Base-by-base conservation (phyloP, 2,113 vertebrate species). In the Steatornis caripensis region DNA sequence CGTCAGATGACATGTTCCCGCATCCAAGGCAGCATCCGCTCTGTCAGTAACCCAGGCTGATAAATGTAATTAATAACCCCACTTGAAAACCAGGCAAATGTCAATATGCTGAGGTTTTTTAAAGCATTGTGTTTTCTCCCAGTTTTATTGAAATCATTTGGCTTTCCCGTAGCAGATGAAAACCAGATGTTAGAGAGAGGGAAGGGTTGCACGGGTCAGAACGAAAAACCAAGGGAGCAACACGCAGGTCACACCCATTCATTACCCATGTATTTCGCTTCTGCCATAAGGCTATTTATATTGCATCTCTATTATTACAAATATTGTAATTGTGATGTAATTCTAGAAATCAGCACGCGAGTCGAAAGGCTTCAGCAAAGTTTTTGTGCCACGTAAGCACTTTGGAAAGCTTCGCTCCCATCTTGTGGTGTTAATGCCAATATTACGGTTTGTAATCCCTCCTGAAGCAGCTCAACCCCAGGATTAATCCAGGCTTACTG, bases 231-330 rank as follows among this genome's bases (percentile, higher is more conserved):
- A 77, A 80, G 84, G 32, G n/a, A 18, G 93, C 80, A 83, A 48
- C 15, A 27, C 69, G 66, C 82, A 76, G 66, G 93, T 94, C 75
- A 3, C 96, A 96, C 94, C 95, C 97, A 93, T 83, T 95, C 97
- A 95, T 97, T 96, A 97, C 78, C 81, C 94, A 39, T 53, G 14
- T 36, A 85, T 8, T 91, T 83, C 81, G 69, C 91, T 77, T 49
- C 89, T 90, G 84, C 87, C 75, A 66, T 62, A 64, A 94, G 58
- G 58, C 58, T 97, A 80, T 93, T 95, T 93, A 81, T 91, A 74
- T n/a, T 77, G 75, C 95, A 80, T 74, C 84, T 90, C 83, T 95
- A 41, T 90, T 80, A 93, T 94, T 83, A 93, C 75, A 95, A 83
- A 94, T 93, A 87, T 66, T 16, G 10, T 94, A 88, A 93, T 83